These are phyloP conservation scores for Sandelia bainsii DNA, from an alignment of 2,797 vertebrate species.

Conservation along the genomic window DNA sequence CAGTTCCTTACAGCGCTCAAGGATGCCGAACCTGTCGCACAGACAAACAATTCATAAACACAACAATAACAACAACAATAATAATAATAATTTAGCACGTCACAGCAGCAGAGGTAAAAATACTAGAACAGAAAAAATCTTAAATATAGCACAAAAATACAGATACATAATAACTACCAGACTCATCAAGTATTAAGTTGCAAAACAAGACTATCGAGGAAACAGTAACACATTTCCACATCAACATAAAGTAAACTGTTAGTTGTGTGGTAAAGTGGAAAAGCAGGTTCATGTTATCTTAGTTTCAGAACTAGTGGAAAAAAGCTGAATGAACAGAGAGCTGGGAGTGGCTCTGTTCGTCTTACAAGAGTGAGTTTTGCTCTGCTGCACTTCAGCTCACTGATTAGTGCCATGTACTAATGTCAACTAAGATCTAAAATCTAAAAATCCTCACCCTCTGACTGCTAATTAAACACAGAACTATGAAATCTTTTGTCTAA, in stretches of 20 bases:
- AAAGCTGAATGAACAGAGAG: background rate
- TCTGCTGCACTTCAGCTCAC: conserved; percentile 13
- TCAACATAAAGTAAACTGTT: background rate
- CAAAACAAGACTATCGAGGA: background rate
- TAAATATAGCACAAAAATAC: too few species aligned
- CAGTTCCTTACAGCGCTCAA: conserved; percentile 94
- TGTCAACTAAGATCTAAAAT: background rate
- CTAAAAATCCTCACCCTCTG: background rate
- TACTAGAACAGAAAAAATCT: too few species aligned
- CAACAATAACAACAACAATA: background rate
- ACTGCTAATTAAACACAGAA: conserved; percentile 1
- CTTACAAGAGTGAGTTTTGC: conserved; percentile 36
- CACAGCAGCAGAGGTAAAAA: too few species aligned
- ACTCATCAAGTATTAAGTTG: background rate
- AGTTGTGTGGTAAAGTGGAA: background rate
- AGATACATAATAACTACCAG: background rate
- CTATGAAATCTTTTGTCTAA: background rate
- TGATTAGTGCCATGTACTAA: background rate
- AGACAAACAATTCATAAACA: background rate
- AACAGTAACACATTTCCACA: background rate
- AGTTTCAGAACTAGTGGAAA: background rate
- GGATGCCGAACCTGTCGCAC: conserved; percentile 89
- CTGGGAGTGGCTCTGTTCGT: background rate
- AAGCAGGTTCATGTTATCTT: background rate
- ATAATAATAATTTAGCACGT: too few species aligned